Evolutionary conservation across 2,113 vertebrate genomes (phyloP).

Genomic region (Chlorocebus sabaeus): DNA sequence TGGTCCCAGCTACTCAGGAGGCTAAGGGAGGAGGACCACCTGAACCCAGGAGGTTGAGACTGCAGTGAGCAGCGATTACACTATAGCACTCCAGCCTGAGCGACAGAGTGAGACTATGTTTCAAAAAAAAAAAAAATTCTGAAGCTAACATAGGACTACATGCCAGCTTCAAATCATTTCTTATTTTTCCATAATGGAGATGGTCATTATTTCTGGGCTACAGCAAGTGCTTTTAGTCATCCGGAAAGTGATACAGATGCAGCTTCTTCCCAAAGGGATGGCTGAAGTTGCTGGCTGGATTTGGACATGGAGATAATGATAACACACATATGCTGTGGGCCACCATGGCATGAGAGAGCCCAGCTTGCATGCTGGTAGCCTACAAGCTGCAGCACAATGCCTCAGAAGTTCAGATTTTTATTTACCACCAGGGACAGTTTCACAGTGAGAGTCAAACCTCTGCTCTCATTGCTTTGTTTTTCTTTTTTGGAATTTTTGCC

Average conservation of each 20-base stretch:
- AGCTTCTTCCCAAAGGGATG: background rate
- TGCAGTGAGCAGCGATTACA: background rate
- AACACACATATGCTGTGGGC: background rate
- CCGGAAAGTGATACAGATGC: background rate
- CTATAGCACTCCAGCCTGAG: background rate
- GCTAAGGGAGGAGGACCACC: background rate
- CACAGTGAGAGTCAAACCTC: background rate
- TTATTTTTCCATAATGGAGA: conserved; percentile 2
- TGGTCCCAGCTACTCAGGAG: background rate
- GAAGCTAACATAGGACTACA: background rate
- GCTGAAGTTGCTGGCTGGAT: background rate
- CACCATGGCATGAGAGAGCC: background rate
- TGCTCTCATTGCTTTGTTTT: background rate
- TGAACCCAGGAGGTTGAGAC: background rate
- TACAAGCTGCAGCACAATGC: background rate
- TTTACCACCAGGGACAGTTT: background rate
- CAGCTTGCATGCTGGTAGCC: rapidly evolving
- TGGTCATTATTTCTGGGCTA: background rate
- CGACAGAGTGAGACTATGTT: background rate
- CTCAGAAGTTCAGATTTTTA: background rate
- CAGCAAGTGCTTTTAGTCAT: background rate
- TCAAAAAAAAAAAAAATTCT: background rate
- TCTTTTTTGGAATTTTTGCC: background rate
- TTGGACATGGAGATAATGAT: background rate
- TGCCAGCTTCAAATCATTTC: background rate